Evolutionary conservation across 2,888 invertebrate species (phyloP).

Genomic region (Eugnorisma glareosa): DNA sequence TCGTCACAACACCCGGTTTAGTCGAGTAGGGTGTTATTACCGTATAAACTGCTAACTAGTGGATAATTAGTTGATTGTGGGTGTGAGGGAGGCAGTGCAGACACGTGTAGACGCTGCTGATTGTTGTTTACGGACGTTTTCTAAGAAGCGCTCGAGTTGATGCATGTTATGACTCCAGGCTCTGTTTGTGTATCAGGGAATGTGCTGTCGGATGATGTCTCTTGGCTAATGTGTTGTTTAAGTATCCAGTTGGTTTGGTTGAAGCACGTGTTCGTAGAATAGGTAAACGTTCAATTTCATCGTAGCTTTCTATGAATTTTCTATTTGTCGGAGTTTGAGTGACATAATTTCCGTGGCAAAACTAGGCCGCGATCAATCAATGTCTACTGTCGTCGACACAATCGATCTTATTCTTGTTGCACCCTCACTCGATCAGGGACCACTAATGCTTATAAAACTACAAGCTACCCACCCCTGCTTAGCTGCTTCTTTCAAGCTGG

Average conservation of each 20-base stretch:
- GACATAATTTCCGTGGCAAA: neutral
- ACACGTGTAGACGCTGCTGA: slow-evolving; percentile 42
- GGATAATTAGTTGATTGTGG: slow-evolving; percentile 30
- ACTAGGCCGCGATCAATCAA: neutral
- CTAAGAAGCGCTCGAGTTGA: slow-evolving; percentile 18
- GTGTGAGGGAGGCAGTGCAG: neutral
- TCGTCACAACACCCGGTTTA: neutral
- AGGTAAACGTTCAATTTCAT: neutral
- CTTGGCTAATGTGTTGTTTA: neutral
- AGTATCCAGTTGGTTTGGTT: neutral
- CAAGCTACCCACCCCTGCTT: neutral
- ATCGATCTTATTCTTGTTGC: neutral
- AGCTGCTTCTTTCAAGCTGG: neutral
- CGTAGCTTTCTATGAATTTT: neutral
- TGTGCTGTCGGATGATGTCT: slow-evolving; percentile 1
- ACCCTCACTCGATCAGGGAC: neutral
- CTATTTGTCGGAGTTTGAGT: neutral
- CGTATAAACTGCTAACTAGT: slow-evolving; percentile 13
- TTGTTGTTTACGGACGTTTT: slow-evolving; percentile 33
- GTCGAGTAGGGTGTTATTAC: slow-evolving; percentile 1
- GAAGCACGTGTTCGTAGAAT: neutral
- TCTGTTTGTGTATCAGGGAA: slow-evolving; percentile 5
- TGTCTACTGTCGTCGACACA: neutral
- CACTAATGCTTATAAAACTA: neutral
- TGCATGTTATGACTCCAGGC: slow-evolving; percentile 8